Conservation (phyloP, 1,140 invertebrate genomes). For the Nasonia vitripennis region DNA sequence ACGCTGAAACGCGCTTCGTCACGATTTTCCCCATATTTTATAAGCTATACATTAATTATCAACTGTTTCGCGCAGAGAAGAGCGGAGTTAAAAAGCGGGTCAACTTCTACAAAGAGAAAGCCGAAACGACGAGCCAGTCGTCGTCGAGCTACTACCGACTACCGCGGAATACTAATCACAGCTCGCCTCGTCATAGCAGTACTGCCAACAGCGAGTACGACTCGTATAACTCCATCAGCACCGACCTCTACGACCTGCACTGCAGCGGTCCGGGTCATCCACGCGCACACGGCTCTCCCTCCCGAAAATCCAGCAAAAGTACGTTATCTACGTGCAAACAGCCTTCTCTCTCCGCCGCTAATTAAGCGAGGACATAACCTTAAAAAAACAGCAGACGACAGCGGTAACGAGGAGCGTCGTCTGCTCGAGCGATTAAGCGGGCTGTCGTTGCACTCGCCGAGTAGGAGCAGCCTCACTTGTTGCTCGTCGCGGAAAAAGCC, state of each 20-base stretch:
- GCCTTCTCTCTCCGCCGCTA: not conserved
- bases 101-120: not conserved
- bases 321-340: not conserved
- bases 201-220: not conserved
- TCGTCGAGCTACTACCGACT: slow-evolving; percentile 12
- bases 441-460: not conserved
- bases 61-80: not conserved
- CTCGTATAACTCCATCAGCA: not conserved
- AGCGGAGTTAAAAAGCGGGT: slow-evolving; percentile 25
- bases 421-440: not conserved
- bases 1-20: not conserved
- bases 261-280: not conserved
- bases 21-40: not conserved
- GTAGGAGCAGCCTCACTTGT: not conserved
- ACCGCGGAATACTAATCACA: not conserved
- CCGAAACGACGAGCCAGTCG: not conserved
- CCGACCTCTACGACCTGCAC: too few relatives aligned
- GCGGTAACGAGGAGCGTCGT: not conserved
- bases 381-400: not conserved
- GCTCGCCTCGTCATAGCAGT: not conserved
- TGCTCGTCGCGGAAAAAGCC: slow-evolving; percentile 20
- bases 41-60: not conserved
- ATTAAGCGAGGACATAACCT: not conserved
- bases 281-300: not conserved
- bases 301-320: not conserved